Percentiles rank a stretch among this genome's conserved stretches.
phyloP scores from a whole-genome alignment of 2,113 vertebrate genomes.

The Ptilorrhoa leucosticta region DNA sequence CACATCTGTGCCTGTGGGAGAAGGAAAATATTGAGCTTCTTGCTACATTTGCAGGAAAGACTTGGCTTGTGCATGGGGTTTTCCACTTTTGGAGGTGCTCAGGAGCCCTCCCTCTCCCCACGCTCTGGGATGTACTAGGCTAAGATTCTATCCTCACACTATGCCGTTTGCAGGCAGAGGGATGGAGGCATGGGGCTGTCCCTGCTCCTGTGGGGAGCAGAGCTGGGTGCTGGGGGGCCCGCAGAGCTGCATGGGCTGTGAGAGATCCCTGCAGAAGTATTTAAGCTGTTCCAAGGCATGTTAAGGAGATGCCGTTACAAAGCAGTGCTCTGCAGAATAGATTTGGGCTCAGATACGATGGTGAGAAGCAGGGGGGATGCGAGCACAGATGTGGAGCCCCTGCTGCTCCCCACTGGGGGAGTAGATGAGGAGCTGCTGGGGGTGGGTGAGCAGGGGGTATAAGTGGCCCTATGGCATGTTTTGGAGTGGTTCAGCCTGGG shows the following conservation, averaged over 20 bases:
- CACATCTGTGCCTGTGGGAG: neutral
- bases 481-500: neutral
- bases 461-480: accelerated
- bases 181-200: neutral
- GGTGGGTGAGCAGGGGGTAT: neutral
- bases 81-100: neutral
- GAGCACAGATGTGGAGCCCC: neutral
- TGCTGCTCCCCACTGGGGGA: neutral
- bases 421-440: neutral
- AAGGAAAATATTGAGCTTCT: neutral
- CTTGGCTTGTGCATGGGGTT: neutral
- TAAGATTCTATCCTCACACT: neutral
- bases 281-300: neutral
- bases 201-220: neutral
- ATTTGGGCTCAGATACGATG: neutral
- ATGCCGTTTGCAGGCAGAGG: neutral
- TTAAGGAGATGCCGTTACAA: neutral
- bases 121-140: accelerated
- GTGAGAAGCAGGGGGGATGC: neutral
- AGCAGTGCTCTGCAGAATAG: slow-evolving; percentile 46
- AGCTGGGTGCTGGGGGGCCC: neutral
- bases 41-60: neutral
- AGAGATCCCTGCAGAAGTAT: slow-evolving; percentile 17
- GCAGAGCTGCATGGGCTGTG: accelerated
- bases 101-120: neutral